phyloP scores from a whole-genome alignment of 2,888 invertebrate species.

The Unio delphinus region DNA sequence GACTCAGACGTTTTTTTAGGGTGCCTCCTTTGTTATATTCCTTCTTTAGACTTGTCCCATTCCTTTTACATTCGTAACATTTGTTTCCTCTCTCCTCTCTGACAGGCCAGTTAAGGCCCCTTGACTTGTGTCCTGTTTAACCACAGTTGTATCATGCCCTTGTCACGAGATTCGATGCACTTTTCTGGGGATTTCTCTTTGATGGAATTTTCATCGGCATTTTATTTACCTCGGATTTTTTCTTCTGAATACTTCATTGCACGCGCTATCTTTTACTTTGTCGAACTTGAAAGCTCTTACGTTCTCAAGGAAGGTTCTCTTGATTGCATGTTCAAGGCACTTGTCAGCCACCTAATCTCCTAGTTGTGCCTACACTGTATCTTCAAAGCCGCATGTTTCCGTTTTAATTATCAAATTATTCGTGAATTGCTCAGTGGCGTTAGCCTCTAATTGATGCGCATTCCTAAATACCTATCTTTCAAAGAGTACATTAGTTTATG shows the following conservation, averaged over 20 bases:
- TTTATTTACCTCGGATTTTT: not conserved
- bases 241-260: slow-evolving; percentile 3
- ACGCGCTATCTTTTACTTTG: slow-evolving; percentile 2
- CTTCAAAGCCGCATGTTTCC: slow-evolving; percentile 6
- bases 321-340: not conserved
- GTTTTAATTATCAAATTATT: slow-evolving; percentile 6
- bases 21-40: no score
- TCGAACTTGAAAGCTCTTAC: slow-evolving; percentile 2
- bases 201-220: no score
- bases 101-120: no score
- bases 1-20: no score
- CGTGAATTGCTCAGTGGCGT: slow-evolving; percentile 3
- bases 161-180: not conserved
- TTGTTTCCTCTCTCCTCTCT: no score
- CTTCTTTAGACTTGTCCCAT: no score
- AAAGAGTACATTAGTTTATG: no score
- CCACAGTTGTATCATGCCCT: not conserved
- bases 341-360: slow-evolving; percentile 11
- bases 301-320: slow-evolving; percentile 9
- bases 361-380: slow-evolving; percentile 1
- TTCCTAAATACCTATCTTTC: no score
- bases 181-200: no score
- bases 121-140: not conserved
- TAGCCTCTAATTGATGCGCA: no score
- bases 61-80: no score